These are phyloP conservation scores for Argyrosomus regius DNA, from an alignment of 2,797 vertebrate species.

Conservation along the genomic window DNA sequence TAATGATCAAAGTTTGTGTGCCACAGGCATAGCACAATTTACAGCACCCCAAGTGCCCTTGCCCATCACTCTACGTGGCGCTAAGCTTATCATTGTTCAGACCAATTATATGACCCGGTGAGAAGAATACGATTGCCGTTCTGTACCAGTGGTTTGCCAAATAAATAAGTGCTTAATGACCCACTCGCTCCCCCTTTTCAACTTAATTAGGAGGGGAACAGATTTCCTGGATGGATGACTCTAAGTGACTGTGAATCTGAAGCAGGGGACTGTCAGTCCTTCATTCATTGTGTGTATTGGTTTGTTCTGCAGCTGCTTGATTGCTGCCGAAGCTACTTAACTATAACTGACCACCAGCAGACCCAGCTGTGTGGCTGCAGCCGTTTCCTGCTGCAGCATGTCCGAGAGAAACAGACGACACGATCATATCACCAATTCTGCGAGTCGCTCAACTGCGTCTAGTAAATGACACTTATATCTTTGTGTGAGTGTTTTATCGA, in stretches of 20 bases:
- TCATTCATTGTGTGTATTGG: conserved; percentile 59
- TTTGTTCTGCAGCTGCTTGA: conserved; percentile 77
- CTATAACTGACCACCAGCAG: conserved; percentile 68
- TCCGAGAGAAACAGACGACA: conserved; percentile 26
- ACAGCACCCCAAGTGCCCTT: conserved; percentile 71
- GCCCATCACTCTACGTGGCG: conserved; percentile 70
- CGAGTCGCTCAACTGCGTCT: conserved; percentile 19
- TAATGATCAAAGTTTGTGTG: conserved; percentile 81
- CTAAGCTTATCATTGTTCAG: conserved; percentile 74
- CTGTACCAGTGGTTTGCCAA: conserved; percentile 76
- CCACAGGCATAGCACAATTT: conserved; percentile 70
- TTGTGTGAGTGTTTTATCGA: background rate
- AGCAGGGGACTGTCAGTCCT: conserved; percentile 63
- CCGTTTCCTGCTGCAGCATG: conserved; percentile 42
- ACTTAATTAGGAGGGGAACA: conserved; percentile 78
- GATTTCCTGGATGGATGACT: conserved; percentile 79
- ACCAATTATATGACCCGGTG: conserved; percentile 79
- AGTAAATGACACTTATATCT: background rate
- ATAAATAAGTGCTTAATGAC: conserved; percentile 84
- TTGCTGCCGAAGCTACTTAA: conserved; percentile 65
- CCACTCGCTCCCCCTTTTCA: conserved; percentile 73
- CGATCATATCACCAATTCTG: conserved; percentile 1
- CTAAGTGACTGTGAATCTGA: conserved; percentile 75
- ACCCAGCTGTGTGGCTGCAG: conserved; percentile 64
- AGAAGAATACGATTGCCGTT: conserved; percentile 74